A percentile compares a stretch with the other conserved stretches of the same genome.
Evolutionary conservation across 2,888 invertebrate genomes (phyloP).

Genomic region (Halocaridina rubra): DNA sequence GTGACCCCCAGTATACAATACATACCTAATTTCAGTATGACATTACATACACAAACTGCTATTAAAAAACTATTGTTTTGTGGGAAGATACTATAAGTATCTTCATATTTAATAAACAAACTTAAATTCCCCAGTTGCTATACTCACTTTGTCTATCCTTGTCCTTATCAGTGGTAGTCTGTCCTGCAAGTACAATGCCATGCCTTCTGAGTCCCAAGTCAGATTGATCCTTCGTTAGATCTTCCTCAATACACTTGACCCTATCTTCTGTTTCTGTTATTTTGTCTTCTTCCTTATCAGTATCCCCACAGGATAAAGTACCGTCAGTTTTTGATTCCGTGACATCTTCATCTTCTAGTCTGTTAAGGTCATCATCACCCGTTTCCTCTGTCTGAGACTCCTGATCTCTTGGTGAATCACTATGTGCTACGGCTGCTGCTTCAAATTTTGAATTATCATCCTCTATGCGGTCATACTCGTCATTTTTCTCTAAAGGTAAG

Average conservation of each 20-base stretch:
- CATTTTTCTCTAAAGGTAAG: background rate
- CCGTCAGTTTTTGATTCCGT: conserved; percentile 21
- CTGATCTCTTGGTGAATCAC: conserved; percentile 26
- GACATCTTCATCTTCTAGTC: conserved; percentile 63
- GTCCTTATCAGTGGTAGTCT: conserved; percentile 32
- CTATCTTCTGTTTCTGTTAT: conserved; percentile 10
- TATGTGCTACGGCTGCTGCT: background rate
- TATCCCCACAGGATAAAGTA: background rate
- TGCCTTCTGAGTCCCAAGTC: conserved; percentile 43
- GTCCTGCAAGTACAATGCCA: conserved; percentile 34
- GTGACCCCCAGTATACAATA: no score
- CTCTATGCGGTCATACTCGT: background rate
- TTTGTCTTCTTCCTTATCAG: conserved; percentile 25
- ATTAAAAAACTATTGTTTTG: no score
- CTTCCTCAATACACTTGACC: background rate
- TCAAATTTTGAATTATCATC: background rate
- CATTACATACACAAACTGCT: no score
- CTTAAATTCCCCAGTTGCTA: no score
- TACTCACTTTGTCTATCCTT: conserved; percentile 58
- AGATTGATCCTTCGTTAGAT: conserved; percentile 37
- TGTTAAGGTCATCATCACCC: conserved; percentile 27
- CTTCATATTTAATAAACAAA: no score
- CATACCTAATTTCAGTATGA: no score
- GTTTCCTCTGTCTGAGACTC: conserved; percentile 50
- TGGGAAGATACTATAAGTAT: no score